Conservation (phyloP, 2,888 invertebrate genomes). For the Orchesellides sinensis region DNA sequence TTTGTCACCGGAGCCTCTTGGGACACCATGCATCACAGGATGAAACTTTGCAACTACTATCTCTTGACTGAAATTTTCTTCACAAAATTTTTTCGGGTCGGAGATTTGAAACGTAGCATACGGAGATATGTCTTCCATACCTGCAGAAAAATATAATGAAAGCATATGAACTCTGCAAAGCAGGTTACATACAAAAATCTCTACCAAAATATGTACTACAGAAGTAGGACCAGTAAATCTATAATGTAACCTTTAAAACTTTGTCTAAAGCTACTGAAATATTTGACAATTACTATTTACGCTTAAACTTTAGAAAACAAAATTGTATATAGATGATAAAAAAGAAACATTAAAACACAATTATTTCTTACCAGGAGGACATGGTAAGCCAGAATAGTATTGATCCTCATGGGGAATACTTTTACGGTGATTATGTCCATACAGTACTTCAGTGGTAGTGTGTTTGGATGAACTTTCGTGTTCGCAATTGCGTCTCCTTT, state of each 20-base stretch:
- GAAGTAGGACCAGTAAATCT: too few relatives aligned
- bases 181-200: too few relatives aligned
- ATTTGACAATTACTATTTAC: too few relatives aligned
- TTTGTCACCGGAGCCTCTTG: constrained; percentile 69
- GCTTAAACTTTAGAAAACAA: too few relatives aligned
- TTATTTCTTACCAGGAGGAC: constrained; percentile 57
- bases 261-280: too few relatives aligned
- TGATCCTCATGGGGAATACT: constrained; percentile 62
- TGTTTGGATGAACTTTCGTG: constrained; percentile 54
- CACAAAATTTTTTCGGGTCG: constrained; percentile 80
- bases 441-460: constrained; percentile 61
- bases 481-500: constrained; percentile 44
- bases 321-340: not conserved
- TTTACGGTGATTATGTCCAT: constrained; percentile 63
- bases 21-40: constrained; percentile 70
- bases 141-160: too few relatives aligned
- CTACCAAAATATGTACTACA: too few relatives aligned
- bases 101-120: constrained; percentile 95
- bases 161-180: too few relatives aligned
- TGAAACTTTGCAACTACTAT: constrained; percentile 74
- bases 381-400: constrained; percentile 67
- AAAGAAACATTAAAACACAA: not conserved
- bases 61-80: constrained; percentile 73
- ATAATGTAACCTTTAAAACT: too few relatives aligned
- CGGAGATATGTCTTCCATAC: constrained; percentile 93